A percentile compares a stretch with the other conserved stretches of the same genome.
Conservation (phyloP, 2,888 invertebrate genomes). For the Drosophila paramelanica region DNA sequence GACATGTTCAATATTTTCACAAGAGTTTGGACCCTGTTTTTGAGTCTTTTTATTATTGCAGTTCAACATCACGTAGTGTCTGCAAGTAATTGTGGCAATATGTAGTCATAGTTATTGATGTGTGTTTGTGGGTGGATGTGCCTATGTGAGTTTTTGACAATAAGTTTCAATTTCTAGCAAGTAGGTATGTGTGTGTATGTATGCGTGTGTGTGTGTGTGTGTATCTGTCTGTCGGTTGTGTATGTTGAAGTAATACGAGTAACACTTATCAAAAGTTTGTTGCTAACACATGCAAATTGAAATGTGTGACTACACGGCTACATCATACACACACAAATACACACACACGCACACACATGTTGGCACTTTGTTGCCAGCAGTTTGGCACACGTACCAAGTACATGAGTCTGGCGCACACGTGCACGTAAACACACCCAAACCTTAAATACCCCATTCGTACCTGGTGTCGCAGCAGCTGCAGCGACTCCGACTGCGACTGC, state of each 20-base stretch:
- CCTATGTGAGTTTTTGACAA: slow-evolving; percentile 64
- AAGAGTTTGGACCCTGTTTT: not conserved
- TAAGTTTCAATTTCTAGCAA: slow-evolving; percentile 70
- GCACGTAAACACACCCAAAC: slow-evolving; percentile 38
- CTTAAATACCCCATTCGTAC: slow-evolving; percentile 8
- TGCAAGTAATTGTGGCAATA: slow-evolving; percentile 59
- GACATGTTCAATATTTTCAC: too few species aligned
- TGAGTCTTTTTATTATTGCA: slow-evolving; percentile 6
- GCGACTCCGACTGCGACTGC: slow-evolving; percentile 5
- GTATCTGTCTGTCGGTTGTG: slow-evolving; percentile 24
- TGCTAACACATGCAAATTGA: slow-evolving; percentile 81
- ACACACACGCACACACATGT: slow-evolving; percentile 20
- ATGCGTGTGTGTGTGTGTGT: slow-evolving; percentile 15
- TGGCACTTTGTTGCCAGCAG: slow-evolving; percentile 54
- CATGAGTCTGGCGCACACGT: slow-evolving; percentile 45
- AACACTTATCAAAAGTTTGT: slow-evolving; percentile 80
- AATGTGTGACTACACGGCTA: slow-evolving; percentile 66
- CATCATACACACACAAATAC: slow-evolving; percentile 12
- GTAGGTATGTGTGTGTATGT: slow-evolving; percentile 6
- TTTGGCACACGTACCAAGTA: slow-evolving; percentile 64
- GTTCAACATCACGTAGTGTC: slow-evolving; percentile 45
- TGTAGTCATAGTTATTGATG: slow-evolving; percentile 56
- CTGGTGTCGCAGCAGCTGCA: slow-evolving; percentile 23
- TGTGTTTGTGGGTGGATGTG: slow-evolving; percentile 24
- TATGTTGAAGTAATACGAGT: slow-evolving; percentile 67